Base-by-base conservation (phyloP, 2,888 invertebrate genomes). In the Argyresthia albistria region DNA sequence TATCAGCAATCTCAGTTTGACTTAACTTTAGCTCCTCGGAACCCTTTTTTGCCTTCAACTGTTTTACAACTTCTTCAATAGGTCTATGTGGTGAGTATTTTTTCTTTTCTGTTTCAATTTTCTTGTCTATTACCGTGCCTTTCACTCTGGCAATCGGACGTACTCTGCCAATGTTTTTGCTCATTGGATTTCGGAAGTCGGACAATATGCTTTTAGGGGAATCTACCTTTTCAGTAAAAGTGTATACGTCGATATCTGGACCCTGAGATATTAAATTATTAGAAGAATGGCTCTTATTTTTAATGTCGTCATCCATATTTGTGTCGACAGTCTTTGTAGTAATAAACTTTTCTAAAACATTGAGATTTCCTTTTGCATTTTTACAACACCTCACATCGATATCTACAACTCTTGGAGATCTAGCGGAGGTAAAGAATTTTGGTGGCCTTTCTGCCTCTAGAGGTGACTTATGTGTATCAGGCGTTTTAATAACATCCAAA, bases 61-160 rank as follows among this genome's bases (percentile, higher is more conserved):
- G 82, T 63, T 88, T 83, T 1, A 87, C 84, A 7, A 82, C 84
- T 71, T 84, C 84, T 73, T 84, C 87, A 52, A 87, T 86, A 43
- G 82, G 86, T 53, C 87, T 70, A 59, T 86, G 82, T 7, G 86
- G 83, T 11, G 84, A 81, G 63, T 79, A 82, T 57, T 84, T 86
- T 64, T 84, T 84, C 64, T 80, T 84, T 53, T 88, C 87, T 1
- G 70, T 58, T 54, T 88, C 88, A 36, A 70, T 62, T 58, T 79
- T 83, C 59, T 82, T 88, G 56, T 88, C 87, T 56, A 88, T 77
- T 15, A 87, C 60, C 48, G 87, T 88, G 8, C 88, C 88, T 65
- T 88, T 88, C 0, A 88, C 88, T 63, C 88, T 75, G 37, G 88
- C 87, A 57, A 88, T 86, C 4, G 88, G 88, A 48, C 88, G 70